Evolutionary conservation across 37 sponge, comb jelly and placozoan genomes (phyloP), one percentile per base, ranked within the genome.

Genomic region (Corticium candelabrum): DNA sequence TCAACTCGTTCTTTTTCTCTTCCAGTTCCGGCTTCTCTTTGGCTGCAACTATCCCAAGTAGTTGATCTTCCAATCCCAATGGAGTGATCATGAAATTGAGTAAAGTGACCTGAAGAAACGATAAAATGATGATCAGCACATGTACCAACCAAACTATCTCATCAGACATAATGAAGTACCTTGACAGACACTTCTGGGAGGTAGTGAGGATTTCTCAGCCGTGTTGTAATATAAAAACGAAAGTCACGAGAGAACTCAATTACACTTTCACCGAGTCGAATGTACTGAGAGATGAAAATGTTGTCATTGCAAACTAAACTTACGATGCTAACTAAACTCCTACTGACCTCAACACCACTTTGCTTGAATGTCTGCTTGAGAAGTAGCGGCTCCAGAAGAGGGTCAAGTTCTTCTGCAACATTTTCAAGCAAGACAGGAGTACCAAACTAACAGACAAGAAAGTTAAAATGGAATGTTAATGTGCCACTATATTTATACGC

Each of bases 81-180:
- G 99, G 99, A 4, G 99, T 97, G 82, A 97, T 97, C 99, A 97
- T 97, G 82, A 97, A 97, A 81, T 97, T 97, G 37, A 97, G 86
- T 75, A 96, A 75, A 3, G 89, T 81, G 32, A 96, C 90, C 94
- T 94, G 73, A 0, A 78, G 78, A 11, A n/a, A 11, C 30, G 31
- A 70, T 5, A 4, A 32, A 70, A 29, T 29, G n/a, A n/a, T n/a
- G n/a, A n/a, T n/a, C n/a, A n/a, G n/a, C n/a, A n/a, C 73, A 29
- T 32, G 5, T 32, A 70, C 73, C 4, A 4, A 34, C 73, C 7
- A 4, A 35, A 7, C 7, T 32, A 34, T 70, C 36, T 70, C 21
- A 32, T 5, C 4, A 70, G 27, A 15, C 84, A 39, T n/a, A n/a
- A n/a, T n/a, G n/a, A n/a, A n/a, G n/a, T 39, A 95, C 99, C 88